Conservation (phyloP, 2,113 vertebrate genomes). For the Xenopus tropicalis region DNA sequence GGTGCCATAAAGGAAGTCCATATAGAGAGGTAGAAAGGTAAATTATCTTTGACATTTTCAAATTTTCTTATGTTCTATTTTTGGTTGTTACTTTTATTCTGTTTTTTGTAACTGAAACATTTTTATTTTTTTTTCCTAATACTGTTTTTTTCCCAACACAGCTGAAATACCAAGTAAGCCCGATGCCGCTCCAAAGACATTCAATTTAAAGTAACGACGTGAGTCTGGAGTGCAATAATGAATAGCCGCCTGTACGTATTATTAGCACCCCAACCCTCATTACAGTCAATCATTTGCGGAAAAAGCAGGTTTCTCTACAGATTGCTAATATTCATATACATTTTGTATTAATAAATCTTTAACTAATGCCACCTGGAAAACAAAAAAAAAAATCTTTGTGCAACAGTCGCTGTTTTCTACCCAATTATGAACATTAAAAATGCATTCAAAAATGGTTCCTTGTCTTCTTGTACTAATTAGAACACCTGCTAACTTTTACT, state of each 20-base stretch:
- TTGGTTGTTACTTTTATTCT: too few relatives aligned
- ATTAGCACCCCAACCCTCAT: conserved; percentile 37
- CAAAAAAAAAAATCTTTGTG: conserved; percentile 57
- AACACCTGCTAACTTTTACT: conserved; percentile 73
- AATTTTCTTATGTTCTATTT: too few relatives aligned
- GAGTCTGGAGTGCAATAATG: conserved; percentile 20
- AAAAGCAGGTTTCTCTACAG: conserved; percentile 46
- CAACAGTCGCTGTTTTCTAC: conserved; percentile 61
- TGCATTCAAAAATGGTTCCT: conserved; percentile 70
- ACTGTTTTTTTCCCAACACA: too few relatives aligned
- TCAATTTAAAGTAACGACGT: conserved; percentile 6
- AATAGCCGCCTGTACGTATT: conserved; percentile 28
- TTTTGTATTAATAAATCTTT: conserved; percentile 62
- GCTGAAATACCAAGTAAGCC: neutral
- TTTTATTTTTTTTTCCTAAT: too few relatives aligned
- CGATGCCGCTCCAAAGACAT: neutral
- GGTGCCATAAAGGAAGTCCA: too few relatives aligned
- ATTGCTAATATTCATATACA: conserved; percentile 52
- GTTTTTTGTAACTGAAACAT: too few relatives aligned
- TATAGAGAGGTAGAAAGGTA: too few relatives aligned
- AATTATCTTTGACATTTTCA: too few relatives aligned
- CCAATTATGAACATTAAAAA: conserved; percentile 69
- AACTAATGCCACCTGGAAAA: conserved; percentile 52
- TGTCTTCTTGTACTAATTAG: conserved; percentile 73
- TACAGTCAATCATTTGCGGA: conserved; percentile 45